Conservation (phyloP, 2,888 invertebrate species). For the Ophonus ardosiacus region DNA sequence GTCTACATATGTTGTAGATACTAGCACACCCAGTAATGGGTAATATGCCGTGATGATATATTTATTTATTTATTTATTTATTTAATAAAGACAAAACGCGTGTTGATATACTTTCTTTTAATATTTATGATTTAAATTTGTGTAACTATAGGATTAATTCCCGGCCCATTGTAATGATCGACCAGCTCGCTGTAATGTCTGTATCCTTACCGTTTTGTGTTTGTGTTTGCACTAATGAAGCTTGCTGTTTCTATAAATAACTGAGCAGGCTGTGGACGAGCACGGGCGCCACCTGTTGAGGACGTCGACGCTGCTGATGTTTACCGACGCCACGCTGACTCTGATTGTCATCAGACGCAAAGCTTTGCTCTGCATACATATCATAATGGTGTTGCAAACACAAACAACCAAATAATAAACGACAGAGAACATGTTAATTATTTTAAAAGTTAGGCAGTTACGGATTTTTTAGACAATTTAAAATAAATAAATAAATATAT, state of each 20-base stretch:
- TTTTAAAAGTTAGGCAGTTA: too few relatives aligned
- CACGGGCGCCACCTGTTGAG: slow-evolving; percentile 38
- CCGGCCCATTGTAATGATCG: not conserved
- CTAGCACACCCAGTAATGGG: too few relatives aligned
- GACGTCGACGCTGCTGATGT: slow-evolving; percentile 9
- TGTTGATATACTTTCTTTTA: too few relatives aligned
- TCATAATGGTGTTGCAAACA: not conserved
- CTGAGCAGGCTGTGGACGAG: slow-evolving; percentile 68
- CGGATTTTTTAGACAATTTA: too few relatives aligned
- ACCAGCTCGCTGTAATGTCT: not conserved
- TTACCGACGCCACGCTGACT: not conserved
- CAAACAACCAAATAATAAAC: not conserved
- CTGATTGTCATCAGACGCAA: slow-evolving; percentile 25
- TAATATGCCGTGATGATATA: too few relatives aligned
- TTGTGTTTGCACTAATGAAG: slow-evolving; percentile 68
- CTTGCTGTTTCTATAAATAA: slow-evolving; percentile 69
- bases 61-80: too few relatives aligned
- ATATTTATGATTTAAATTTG: too few relatives aligned
- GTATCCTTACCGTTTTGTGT: slow-evolving; percentile 68
- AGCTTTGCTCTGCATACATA: not conserved
- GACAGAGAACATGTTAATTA: too few relatives aligned
- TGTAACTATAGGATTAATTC: not conserved
- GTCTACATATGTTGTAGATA: too few relatives aligned
- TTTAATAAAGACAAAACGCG: too few relatives aligned
- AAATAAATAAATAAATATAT: too few relatives aligned